Base-by-base conservation (phyloP, 2,888 invertebrate species). In the Epinotia bilunana region DNA sequence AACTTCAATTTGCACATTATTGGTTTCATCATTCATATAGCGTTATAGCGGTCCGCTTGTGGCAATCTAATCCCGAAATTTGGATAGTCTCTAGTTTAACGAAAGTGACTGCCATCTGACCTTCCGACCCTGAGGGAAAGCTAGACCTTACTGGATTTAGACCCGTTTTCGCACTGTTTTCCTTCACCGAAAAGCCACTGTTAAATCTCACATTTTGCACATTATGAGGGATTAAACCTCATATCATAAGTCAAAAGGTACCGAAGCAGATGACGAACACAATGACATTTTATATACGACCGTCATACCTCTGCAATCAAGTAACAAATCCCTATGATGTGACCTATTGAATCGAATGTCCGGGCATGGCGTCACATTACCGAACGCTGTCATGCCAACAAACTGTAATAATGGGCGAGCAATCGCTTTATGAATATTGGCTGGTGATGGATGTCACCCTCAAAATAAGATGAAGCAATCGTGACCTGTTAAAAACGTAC, bases 391-490 rank as follows among this genome's bases (percentile, higher is more conserved):
- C 64, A 58, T 18, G 57, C 5, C 68, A 46, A 69, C 62, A 57
- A 68, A 43, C 58, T 58, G 53, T 55, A 74, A 70, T 65, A 68
- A 71, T 61, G 43, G 58, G 20, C 69, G 46, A 53, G 28, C 55
- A 57, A 58, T 65, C 23, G 55, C 64, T 65, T 61, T 55, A 71
- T 71, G 60, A 55, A 65, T 53, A 58, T 49, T 39, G 49, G 33
- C 58, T 33, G 43, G n/a, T 12, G 68, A 20, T 46, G 28, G 28
- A 5, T 28, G 23, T 16, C 49, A 20, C 18, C 61, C 49, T 28
- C 46, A n/a, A 43, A 23, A 57, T 57, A n/a, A 68, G 57, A 20
- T 20, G n/a, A 13, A 39, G 20, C 23, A 60, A 69, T 69, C 23
- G 28, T 69, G 46, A 61, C 46, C 7, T 28, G 43, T 23, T 46